A percentile compares a stretch with the other conserved stretches of the same genome.
phyloP scores from a whole-genome alignment of 1,140 invertebrate species.

The Zophobas morio region DNA sequence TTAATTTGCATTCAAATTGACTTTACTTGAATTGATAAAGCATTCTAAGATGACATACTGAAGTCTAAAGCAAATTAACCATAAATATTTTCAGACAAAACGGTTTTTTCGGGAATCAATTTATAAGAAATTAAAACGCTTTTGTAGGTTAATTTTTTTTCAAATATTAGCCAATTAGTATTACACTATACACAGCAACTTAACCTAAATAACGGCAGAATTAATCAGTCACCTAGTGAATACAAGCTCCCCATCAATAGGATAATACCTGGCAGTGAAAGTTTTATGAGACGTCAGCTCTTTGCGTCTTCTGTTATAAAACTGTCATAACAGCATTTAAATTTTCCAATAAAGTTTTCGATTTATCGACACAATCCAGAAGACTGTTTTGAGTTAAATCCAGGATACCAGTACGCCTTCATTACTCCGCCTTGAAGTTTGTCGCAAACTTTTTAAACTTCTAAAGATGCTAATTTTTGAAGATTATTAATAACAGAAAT shows the following conservation, averaged over 20 bases:
- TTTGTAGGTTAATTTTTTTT: too few relatives aligned
- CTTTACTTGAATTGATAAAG: too few relatives aligned
- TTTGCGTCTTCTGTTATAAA: not conserved
- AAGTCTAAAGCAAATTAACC: too few relatives aligned
- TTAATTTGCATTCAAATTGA: too few relatives aligned
- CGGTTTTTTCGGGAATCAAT: too few relatives aligned
- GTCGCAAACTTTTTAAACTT: conserved; percentile 15
- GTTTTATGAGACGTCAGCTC: conserved; percentile 10
- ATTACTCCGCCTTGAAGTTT: conserved; percentile 20
- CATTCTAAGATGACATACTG: too few relatives aligned
- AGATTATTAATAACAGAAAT: conserved; percentile 20
- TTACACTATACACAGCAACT: too few relatives aligned
- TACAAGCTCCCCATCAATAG: not conserved
- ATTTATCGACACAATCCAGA: conserved; percentile 29
- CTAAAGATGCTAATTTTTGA: conserved; percentile 32
- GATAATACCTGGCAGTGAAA: not conserved
- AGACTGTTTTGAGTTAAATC: conserved; percentile 7
- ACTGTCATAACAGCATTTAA: conserved; percentile 26
- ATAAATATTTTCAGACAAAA: too few relatives aligned
- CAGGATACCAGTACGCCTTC: conserved; percentile 4
- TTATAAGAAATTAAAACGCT: too few relatives aligned
- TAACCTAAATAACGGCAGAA: too few relatives aligned
- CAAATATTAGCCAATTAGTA: too few relatives aligned
- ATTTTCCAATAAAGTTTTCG: conserved; percentile 9
- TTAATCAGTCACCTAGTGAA: too few relatives aligned